phyloP scores from a whole-genome alignment of 2,113 vertebrate species.

The Etia nguti region DNA sequence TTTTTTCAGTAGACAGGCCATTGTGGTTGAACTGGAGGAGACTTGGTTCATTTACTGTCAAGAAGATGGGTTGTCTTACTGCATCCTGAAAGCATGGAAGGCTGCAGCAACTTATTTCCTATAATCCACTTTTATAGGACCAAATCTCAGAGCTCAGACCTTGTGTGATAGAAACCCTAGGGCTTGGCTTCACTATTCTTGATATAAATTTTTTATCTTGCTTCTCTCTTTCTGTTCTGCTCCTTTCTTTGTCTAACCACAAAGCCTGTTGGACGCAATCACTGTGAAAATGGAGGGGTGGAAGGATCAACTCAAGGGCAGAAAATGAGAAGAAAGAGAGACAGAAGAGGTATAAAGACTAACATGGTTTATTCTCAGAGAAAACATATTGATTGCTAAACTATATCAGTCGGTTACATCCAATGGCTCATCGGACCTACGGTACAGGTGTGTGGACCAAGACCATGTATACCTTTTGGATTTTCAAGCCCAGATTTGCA shows the following conservation, averaged over 20 bases:
- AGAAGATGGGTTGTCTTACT: constrained; percentile 25
- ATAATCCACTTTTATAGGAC: constrained; percentile 58
- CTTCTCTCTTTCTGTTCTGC: not conserved
- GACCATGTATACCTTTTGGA: constrained; percentile 46
- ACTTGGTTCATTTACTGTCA: constrained; percentile 38
- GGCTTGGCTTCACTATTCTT: constrained; percentile 4
- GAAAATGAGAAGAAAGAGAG: constrained; percentile 26
- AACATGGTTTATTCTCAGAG: constrained; percentile 55
- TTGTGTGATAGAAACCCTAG: constrained; percentile 1
- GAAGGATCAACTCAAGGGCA: constrained; percentile 60
- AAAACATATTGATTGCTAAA: constrained; percentile 72
- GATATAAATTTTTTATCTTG: constrained; percentile 46
- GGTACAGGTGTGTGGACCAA: constrained; percentile 4
- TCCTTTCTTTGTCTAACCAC: constrained; percentile 16
- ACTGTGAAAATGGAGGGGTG: constrained; percentile 21
- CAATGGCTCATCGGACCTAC: constrained; percentile 15
- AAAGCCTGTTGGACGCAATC: constrained; percentile 63
- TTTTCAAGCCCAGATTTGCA: constrained; percentile 35
- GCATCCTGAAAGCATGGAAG: constrained; percentile 27
- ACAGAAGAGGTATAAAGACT: constrained; percentile 60
- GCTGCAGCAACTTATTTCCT: constrained; percentile 38
- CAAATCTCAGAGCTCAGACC: constrained; percentile 29
- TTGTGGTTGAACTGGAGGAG: constrained; percentile 3
- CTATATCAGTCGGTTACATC: constrained; percentile 54
- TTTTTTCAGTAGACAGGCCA: not conserved